phyloP scores from a whole-genome alignment of 2,113 vertebrate genomes.

The Candoia aspera region DNA sequence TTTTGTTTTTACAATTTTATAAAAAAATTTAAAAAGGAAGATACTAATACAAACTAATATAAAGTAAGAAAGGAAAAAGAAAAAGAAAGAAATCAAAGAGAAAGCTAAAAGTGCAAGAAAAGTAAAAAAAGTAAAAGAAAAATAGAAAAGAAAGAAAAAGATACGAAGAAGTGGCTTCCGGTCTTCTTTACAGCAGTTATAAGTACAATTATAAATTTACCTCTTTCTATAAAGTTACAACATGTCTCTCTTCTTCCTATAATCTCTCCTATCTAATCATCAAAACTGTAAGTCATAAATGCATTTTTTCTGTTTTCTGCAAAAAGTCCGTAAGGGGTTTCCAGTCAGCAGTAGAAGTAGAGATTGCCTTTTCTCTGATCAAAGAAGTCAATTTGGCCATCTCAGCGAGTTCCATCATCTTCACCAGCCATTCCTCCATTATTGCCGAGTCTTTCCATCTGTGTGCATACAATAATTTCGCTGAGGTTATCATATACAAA shows the following conservation, averaged over 20 bases:
- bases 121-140: neutral
- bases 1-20: neutral
- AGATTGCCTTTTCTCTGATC: neutral
- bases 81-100: neutral
- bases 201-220: no score
- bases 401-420: neutral
- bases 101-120: neutral
- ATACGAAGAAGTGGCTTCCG: neutral
- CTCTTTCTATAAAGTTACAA: no score
- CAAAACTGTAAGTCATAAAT: no score
- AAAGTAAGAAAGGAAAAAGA: neutral
- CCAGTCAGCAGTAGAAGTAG: neutral
- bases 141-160: neutral
- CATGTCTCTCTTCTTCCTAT: no score
- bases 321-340: neutral
- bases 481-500: neutral
- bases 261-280: no score
- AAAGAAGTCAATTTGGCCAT: neutral
- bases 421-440: neutral
- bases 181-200: neutral
- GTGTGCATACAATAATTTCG: neutral
- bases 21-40: neutral
- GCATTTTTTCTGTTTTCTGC: neutral
- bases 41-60: neutral
- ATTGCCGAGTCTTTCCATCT: neutral